phyloP scores from a whole-genome alignment of 1,140 invertebrate genomes.

The Goniozus legneri region DNA sequence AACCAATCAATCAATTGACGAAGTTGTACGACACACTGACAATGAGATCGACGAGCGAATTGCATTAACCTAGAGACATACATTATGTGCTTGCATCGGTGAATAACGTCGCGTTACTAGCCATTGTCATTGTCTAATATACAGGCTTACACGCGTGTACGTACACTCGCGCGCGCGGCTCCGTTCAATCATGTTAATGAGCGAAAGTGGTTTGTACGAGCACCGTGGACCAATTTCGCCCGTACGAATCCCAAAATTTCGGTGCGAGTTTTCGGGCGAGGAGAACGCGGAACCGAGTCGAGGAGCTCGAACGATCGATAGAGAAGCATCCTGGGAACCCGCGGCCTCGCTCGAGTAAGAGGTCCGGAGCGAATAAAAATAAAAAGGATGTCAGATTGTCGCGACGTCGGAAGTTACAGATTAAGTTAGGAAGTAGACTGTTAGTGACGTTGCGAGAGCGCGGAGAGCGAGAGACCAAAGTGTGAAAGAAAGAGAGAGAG shows the following conservation, averaged over 20 bases:
- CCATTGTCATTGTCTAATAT: constrained; percentile 6
- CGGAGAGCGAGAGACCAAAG: constrained; percentile 8
- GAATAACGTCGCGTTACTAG: constrained; percentile 19
- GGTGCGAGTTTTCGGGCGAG: no score
- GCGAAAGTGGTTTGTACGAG: no score
- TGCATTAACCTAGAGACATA: constrained; percentile 56
- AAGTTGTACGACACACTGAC: constrained; percentile 38
- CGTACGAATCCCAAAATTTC: no score
- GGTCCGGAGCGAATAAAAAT: constrained; percentile 51
- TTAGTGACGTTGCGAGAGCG: constrained; percentile 36
- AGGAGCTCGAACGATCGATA: constrained; percentile 34
- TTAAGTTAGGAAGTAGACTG: constrained; percentile 57
- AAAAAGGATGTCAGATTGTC: constrained; percentile 58
- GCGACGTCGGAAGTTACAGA: constrained; percentile 56
- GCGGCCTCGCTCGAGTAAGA: constrained; percentile 39
- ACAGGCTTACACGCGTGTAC: background rate
- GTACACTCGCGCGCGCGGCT: no score
- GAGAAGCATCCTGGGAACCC: constrained; percentile 56
- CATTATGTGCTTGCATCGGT: constrained; percentile 41
- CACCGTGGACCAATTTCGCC: no score
- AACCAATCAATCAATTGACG: constrained; percentile 52
- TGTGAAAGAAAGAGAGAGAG: background rate
- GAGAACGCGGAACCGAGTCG: no score
- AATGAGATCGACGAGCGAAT: constrained; percentile 50
- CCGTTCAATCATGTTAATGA: no score